Conservation (phyloP, 2,113 vertebrate genomes). For the Jaculus jaculus region DNA sequence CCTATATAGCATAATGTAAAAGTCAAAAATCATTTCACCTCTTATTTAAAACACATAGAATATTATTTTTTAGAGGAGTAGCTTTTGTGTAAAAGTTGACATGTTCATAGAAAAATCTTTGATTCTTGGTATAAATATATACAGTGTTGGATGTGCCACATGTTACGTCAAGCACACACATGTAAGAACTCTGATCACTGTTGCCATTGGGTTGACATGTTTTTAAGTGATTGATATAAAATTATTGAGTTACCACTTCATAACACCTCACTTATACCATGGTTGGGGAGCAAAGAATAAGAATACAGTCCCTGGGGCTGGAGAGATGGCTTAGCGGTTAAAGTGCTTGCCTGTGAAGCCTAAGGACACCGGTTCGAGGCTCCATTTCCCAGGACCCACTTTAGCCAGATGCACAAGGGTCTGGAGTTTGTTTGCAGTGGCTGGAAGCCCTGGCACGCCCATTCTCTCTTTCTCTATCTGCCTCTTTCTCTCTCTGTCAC, state of each 20-base stretch:
- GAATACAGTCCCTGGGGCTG: no score
- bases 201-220: neutral
- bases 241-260: neutral
- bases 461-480: no score
- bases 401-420: no score
- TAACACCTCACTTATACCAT: neutral
- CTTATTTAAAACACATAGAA: neutral
- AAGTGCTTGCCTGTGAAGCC: no score
- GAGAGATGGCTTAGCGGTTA: no score
- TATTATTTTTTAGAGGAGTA: neutral
- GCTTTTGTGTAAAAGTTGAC: neutral
- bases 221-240: neutral
- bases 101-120: neutral
- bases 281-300: neutral
- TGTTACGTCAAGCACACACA: neutral
- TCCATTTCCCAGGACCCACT: no score
- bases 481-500: no score
- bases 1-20: neutral
- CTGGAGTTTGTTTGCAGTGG: no score
- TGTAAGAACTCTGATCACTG: neutral
- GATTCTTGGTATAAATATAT: neutral
- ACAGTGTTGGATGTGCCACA: neutral
- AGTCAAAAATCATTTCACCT: neutral
- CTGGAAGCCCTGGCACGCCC: no score
- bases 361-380: no score